Conservation (phyloP, 2,888 invertebrate species). For the Heliconius charithonia region DNA sequence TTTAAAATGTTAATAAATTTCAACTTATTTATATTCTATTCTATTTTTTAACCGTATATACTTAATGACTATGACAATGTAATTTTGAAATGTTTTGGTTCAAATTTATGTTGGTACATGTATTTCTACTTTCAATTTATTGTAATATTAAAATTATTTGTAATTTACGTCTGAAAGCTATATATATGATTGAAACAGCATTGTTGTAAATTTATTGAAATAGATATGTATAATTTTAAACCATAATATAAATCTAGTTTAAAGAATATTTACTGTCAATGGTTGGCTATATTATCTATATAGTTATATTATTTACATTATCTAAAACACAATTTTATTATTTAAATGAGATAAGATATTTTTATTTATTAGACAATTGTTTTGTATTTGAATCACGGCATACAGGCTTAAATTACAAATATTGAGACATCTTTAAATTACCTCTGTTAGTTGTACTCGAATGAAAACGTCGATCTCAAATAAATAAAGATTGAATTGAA, state of each 20-base stretch:
- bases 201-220: background rate
- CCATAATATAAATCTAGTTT: background rate
- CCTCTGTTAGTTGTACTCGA: constrained; percentile 65
- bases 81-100: background rate
- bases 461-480: constrained; percentile 69
- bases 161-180: constrained; percentile 5
- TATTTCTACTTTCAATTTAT: background rate
- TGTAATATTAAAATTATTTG: constrained; percentile 9
- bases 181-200: no score
- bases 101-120: background rate
- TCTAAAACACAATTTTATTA: background rate
- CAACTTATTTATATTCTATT: background rate
- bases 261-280: background rate
- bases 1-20: background rate
- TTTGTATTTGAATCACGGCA: background rate
- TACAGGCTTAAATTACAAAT: constrained; percentile 22
- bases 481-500: constrained; percentile 53
- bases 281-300: background rate
- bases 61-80: constrained; percentile 6
- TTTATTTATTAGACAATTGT: background rate
- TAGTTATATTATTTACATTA: no score
- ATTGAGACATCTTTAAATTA: constrained; percentile 44
- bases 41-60: background rate
- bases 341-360: background rate
- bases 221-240: background rate